Evolutionary conservation across 2,113 vertebrate species (phyloP), one percentile per base, ranked within the genome.

Genomic region (Dromas ardeola): DNA sequence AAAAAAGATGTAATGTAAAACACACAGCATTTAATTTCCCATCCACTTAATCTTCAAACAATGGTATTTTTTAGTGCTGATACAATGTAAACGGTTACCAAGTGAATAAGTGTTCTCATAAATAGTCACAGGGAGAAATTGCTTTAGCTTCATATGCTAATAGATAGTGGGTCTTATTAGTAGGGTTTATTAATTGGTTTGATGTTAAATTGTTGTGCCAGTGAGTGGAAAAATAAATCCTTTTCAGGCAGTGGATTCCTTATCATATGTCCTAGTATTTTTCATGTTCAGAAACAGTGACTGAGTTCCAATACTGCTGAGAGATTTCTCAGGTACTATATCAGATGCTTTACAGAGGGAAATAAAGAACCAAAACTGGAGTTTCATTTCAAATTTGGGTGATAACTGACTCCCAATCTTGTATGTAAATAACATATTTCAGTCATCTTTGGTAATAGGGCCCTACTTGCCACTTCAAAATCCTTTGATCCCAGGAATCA

Each of bases 141-240:
- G 62, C 86, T 90, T 94, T 85, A 92, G 49, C 73, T 93, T 91
- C 70, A 69, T 88, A 93, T 93, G 84, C 85, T 96, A 88, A 90
- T 92, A 76, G 81, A 79, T 66, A 83, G 58, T 80, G 40, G 53
- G 42, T 72, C 86, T 96, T 96, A 89, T 94, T 96, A 95, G 87
- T n/a, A 76, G 45, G 78, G 26, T 42, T 95, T 93, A 95, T 93
- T 95, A 97, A 96, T 95, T 96, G 81, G 83, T 87, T 93, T 91
- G 83, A 77, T 87, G 50, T 87, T 95, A 92, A 95, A 95, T 87
- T 81, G 84, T 70, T 85, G 78, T 82, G 73, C 77, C 50, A 76
- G 47, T 30, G 62, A 91, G 81, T 38, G 53, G 78, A 82, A 93
- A 93, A 93, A 94, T 69, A 95, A 97, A 95, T 85, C 73, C 30